phyloP scores from a whole-genome alignment of 2,113 vertebrate species.

The Malurus melanocephalus region DNA sequence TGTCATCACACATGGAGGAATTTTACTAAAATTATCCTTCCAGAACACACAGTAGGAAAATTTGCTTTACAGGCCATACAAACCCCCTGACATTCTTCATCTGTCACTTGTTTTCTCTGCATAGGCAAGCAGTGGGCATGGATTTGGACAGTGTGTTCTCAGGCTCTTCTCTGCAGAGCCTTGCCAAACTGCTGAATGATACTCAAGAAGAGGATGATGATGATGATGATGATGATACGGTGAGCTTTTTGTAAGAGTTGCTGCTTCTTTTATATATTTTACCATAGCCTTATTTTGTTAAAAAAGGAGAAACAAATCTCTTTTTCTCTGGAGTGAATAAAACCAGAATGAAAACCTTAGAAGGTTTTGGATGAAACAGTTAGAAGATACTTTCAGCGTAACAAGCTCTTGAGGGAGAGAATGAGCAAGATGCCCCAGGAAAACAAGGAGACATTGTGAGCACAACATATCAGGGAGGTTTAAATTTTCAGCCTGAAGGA shows the following conservation, averaged over 20 bases:
- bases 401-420: neutral
- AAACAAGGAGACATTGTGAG: neutral
- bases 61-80: neutral
- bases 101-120: neutral
- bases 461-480: neutral
- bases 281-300: neutral
- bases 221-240: slow-evolving; percentile 11
- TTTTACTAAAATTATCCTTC: neutral
- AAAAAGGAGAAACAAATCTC: neutral
- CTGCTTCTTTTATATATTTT: neutral
- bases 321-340: neutral
- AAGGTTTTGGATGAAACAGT: neutral
- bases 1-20: fast-evolving
- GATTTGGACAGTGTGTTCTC: slow-evolving; percentile 67
- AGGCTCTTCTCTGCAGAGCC: slow-evolving; percentile 65
- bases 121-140: neutral
- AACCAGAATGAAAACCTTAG: neutral
- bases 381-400: neutral
- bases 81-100: neutral
- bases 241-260: neutral
- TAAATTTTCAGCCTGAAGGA: neutral
- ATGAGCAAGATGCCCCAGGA: neutral
- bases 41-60: neutral
- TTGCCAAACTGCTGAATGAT: slow-evolving; percentile 74
- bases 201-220: slow-evolving; percentile 53